These are phyloP conservation scores for Trachelus stipa DNA, from an alignment of 2,888 invertebrate genomes.

Conservation along the genomic window DNA sequence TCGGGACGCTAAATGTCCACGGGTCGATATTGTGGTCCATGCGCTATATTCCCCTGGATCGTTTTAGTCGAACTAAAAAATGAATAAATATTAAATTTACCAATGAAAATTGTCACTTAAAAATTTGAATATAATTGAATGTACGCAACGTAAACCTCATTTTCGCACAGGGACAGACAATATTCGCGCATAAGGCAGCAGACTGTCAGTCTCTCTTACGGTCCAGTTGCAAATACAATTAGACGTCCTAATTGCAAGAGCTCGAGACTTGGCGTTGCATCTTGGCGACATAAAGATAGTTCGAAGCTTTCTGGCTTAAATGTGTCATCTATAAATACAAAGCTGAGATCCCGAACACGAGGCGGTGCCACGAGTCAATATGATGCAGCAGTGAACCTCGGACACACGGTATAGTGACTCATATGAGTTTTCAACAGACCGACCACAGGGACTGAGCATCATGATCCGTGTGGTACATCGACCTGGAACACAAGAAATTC, in stretches of 20 bases:
- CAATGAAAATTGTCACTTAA: not conserved
- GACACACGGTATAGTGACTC: not conserved
- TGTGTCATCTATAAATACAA: slow-evolving; percentile 65
- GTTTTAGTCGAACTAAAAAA: not conserved
- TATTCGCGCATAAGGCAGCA: not conserved
- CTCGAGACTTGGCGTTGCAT: not conserved
- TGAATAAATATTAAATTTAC: not conserved
- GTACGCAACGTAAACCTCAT: not conserved
- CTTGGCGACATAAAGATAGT: slow-evolving; percentile 53
- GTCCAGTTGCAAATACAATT: not conserved
- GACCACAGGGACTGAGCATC: not conserved
- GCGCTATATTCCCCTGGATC: not conserved
- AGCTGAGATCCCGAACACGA: slow-evolving; percentile 29
- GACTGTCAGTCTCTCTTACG: not conserved
- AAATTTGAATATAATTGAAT: not conserved
- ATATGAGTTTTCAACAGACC: not conserved
- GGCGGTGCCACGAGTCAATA: slow-evolving; percentile 18
- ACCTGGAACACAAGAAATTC: not conserved
- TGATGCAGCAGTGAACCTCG: not conserved
- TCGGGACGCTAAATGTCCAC: not conserved
- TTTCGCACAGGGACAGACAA: not conserved
- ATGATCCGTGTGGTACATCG: not conserved
- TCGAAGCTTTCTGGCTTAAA: slow-evolving; percentile 57
- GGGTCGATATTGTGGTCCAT: not conserved
- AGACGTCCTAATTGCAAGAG: not conserved